Evolutionary conservation across 2,797 vertebrate species (phyloP), one percentile per base, ranked within the genome.

Genomic region (Syngnathus rostellatus): DNA sequence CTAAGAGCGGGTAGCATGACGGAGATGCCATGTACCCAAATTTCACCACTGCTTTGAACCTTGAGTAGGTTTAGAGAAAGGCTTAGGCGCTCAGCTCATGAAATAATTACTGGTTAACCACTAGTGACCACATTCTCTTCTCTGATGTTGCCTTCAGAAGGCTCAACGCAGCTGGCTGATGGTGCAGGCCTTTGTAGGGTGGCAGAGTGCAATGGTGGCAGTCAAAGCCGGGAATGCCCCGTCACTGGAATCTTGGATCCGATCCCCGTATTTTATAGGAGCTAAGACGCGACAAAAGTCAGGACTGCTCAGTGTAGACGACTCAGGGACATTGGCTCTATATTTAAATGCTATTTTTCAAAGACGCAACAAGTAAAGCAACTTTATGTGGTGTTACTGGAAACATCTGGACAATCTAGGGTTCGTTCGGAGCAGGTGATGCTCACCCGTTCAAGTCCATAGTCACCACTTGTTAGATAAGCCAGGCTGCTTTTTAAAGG

Each of bases 141-240:
- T 91, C 89, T 91, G 90, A 92, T 88, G 90, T 91, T 90, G 83
- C 89, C 89, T 90, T 90, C 88, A 88, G 88, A 62, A 90, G 84
- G 79, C 80, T 75, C 68, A 43, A 1, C 77, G 82, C 88, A 89
- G 86, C 85, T 89, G 90, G 84, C 89, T 88, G 84, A 85, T 79
- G 80, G 86, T 88, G 46, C 72, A 80, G 72, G 76, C 76, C 87
- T 88, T 89, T 89, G 84, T 89, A 88, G 84, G 89, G 83, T 81
- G 82, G 87, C 86, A 88, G 85, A 86, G 87, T 87, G 82, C 68
- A 84, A 70, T 51, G 31, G 50, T 45, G 68, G 62, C 59, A 38
- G 46, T 46, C 75, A 79, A 74, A 67, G 70, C 63, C 66, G 81
- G 80, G 81, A 85, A 86, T 86, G 79, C 55, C 83, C 85, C 84